Conservation (phyloP, 2,113 vertebrate genomes). For the Enhydra lutris region DNA sequence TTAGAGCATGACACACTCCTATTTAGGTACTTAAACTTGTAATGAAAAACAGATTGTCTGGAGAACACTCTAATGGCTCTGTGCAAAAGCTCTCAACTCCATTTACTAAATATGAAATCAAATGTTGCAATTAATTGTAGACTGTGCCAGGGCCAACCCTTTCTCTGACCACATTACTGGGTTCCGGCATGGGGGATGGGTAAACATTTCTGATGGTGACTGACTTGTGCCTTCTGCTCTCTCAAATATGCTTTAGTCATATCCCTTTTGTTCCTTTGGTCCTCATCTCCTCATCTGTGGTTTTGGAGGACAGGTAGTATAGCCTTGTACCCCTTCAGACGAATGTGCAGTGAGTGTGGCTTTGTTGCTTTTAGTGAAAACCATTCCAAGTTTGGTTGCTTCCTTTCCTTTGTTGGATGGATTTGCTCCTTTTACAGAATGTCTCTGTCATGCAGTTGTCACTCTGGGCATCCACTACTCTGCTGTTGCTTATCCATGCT, state of each 20-base stretch:
- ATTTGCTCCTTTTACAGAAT: not conserved
- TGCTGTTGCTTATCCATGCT: not conserved
- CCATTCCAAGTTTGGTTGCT: not conserved
- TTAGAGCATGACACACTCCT: constrained; percentile 45
- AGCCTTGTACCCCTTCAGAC: not conserved
- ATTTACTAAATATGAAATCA: constrained; percentile 51
- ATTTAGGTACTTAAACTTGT: constrained; percentile 54
- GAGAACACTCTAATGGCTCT: constrained; percentile 37
- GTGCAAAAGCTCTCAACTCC: constrained; percentile 36
- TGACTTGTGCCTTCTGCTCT: not conserved
- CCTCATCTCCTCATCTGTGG: not conserved
- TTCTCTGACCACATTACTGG: not conserved
- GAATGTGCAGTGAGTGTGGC: not conserved
- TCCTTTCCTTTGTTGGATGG: not conserved
- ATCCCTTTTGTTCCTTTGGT: not conserved
- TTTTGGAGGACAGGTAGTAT: not conserved
- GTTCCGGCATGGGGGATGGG: not conserved
- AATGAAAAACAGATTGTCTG: constrained; percentile 47
- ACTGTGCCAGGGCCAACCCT: not conserved
- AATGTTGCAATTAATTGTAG: constrained; percentile 43
- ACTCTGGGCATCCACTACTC: not conserved
- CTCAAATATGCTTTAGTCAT: not conserved
- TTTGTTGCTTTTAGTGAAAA: not conserved
- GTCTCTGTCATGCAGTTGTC: not conserved
- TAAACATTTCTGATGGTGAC: not conserved